Base-by-base conservation (phyloP, 2,888 invertebrate species). In the Portevinia maculata region DNA sequence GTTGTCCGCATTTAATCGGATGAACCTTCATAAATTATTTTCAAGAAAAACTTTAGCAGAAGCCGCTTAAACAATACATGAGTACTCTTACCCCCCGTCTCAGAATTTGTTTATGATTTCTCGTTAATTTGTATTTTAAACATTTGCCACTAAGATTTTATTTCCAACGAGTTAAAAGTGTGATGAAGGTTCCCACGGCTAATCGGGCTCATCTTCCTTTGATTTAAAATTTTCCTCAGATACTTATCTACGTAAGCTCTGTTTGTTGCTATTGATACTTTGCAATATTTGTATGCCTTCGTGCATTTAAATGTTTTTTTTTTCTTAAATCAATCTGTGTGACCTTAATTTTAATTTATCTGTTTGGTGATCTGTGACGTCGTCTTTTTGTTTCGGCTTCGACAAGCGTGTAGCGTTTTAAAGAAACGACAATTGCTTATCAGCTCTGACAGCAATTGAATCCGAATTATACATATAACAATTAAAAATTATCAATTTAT, bases 401-500 rank as follows among this genome's bases (percentile, higher is more conserved):
- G 11, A 55, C 48, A 34, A 41, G 21, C 19, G 24, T 73, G 41
- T 52, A 37, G 60, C 24, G 41, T 67, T 73, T 21, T 52, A 52
- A 24, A 24, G 5, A 24, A 24, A 24, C 24, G 17, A 48, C 41
- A 60, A 17, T 13, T 2, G 28, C 24, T 57, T 39, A 39, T 39
- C 39, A 24, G 13, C 17, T 1, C 50, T 15, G 50, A 50, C 50
- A 50, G 50, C 50, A 46, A 13, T 52, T 37, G 65, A 44, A 52
- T 53, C 41, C 48, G 19, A 0, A 67, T 71, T 28, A 59, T 73
- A 62, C 71, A 78, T 55, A 41, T 37, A 50, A 73, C 83, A 83
- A 83, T 83, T 83, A 83, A 83, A 83, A 83, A 83, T 83, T 71
- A 83, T 83, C 73, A 83, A 78, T 83, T 62, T 41, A 71, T 78